Base-by-base conservation (phyloP, 2,797 vertebrate species). In the Heteromormyrus szaboi region DNA sequence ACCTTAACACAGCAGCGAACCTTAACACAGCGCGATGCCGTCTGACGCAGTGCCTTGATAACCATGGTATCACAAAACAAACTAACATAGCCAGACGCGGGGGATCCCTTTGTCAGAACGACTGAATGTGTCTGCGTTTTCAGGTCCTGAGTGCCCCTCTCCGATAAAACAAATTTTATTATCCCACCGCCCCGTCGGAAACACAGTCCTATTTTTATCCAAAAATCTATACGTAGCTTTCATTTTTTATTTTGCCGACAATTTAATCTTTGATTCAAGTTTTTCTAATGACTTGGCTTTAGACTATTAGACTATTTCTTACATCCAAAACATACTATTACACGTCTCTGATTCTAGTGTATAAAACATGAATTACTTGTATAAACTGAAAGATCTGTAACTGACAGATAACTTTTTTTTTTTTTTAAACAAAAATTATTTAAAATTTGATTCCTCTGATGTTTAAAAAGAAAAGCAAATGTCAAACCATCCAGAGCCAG, bases 401-500 rank as follows among this genome's bases (percentile, higher is more conserved):
- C 72, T 62, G 22, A 44, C 11, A 8, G 25, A 85, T 8, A 50
- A 68, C 51, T 44, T 14, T 6, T 19, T 5, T 53, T 53, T 81
- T 5, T 19, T 5, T 53, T 54, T 81, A 22, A 19, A 33, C 51
- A 56, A 22, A 59, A 59, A 59, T 2, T 17, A 14, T 37, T 51
- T 62, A 25, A 62, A 25, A 44, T 56, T 54, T 29, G 11, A 46
- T 56, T 86, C 25, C 12, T 85, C 4, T 54, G 4, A 65, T 86
- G n/a, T 65, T 76, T 51, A 37, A 37, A 46, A 44, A 46, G 56
- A 46, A 68, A 65, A 87, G 46, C 17, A 59, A n/a, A n/a, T 84
- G 53, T 93, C 96, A 91, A 94, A 98, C 97, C 97, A 92, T 97
- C 97, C 92, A 98, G 93, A 4, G 97, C 98, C 93, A 99, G 95